Evolutionary conservation across 2,797 vertebrate genomes (phyloP).

Genomic region (Melanotaenia parkinsoni): DNA sequence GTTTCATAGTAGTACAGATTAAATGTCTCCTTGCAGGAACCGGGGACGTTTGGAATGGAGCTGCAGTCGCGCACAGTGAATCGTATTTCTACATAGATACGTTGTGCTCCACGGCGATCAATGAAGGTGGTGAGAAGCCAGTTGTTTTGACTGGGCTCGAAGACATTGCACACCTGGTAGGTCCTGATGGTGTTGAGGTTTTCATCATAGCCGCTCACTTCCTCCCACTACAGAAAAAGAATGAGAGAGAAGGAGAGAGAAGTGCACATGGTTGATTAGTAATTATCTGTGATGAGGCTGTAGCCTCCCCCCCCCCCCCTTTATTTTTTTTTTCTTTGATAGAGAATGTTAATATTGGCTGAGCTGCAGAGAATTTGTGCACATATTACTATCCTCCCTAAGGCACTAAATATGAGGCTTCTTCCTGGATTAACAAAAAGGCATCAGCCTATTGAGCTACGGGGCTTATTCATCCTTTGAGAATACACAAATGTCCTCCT

Average conservation of each 20-base stretch:
- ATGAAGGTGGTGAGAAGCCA: constrained; percentile 99
- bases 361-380: constrained; percentile 46
- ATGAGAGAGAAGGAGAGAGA: constrained; percentile 21
- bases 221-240: constrained; percentile 89
- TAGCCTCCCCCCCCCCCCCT: background rate
- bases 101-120: constrained; percentile 91
- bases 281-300: constrained; percentile 28
- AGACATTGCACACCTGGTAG: constrained; percentile 98
- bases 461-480: constrained; percentile 49
- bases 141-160: constrained; percentile 98
- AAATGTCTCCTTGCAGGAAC: constrained; percentile 99
- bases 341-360: constrained; percentile 44
- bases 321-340: constrained; percentile 21
- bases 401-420: constrained; percentile 44
- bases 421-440: constrained; percentile 58
- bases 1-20: constrained; percentile 98
- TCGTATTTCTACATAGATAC: constrained; percentile 97
- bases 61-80: constrained; percentile 98
- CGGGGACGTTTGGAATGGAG: constrained; percentile 96
- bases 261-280: constrained; percentile 40
- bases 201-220: constrained; percentile 98
- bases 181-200: constrained; percentile 99
- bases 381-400: constrained; percentile 57
- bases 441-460: constrained; percentile 30
- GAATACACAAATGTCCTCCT: constrained; percentile 46